phyloP scores from a whole-genome alignment of 2,888 invertebrate species.

The Hofmannophila pseudospretella region DNA sequence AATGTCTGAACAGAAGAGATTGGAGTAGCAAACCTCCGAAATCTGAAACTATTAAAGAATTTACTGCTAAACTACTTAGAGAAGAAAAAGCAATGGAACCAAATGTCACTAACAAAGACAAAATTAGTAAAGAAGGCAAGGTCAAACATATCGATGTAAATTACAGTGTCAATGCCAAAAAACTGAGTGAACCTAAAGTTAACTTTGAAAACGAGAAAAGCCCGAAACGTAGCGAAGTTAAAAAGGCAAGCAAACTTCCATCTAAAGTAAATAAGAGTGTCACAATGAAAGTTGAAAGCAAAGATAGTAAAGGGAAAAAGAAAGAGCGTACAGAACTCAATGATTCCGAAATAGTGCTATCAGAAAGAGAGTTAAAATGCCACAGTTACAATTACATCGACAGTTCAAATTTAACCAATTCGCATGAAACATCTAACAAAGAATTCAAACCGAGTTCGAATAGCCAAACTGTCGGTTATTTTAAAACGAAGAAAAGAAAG shows the following conservation, averaged over 20 bases:
- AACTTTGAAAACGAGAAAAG: conserved; percentile 32
- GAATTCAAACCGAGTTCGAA: neutral
- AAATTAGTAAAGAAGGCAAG: neutral
- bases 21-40: conserved; percentile 42
- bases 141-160: neutral
- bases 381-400: conserved; percentile 10
- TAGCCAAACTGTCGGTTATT: conserved; percentile 12
- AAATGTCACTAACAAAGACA: conserved; percentile 3
- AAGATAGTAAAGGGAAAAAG: conserved; percentile 20
- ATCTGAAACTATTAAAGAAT: conserved; percentile 31
- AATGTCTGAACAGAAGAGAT: conserved; percentile 56
- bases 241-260: conserved; percentile 12
- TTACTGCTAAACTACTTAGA: conserved; percentile 4
- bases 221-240: conserved; percentile 5
- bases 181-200: conserved; percentile 24
- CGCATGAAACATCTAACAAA: neutral
- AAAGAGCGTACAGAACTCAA: neutral
- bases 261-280: conserved; percentile 14
- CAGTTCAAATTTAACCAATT: neutral
- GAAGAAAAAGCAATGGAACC: conserved; percentile 6
- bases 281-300: conserved; percentile 11
- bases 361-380: conserved; percentile 49
- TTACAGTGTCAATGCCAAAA: conserved; percentile 7
- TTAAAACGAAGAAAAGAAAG: conserved; percentile 18
- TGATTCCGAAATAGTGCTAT: conserved; percentile 6